Conservation (phyloP, 2,797 vertebrate genomes). For the Protonibea diacanthus region DNA sequence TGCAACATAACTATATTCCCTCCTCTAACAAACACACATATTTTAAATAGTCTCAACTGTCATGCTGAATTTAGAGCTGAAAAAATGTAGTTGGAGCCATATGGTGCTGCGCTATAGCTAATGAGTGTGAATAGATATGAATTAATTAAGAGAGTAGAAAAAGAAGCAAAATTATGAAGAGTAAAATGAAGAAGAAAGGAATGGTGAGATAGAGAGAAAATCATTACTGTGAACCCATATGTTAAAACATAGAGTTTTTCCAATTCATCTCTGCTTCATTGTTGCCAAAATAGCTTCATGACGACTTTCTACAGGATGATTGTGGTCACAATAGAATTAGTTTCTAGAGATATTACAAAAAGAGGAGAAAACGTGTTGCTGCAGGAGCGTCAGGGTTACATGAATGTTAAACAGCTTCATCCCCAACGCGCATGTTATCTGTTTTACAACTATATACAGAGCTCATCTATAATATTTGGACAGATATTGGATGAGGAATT, state of each 20-base stretch:
- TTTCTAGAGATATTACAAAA: background rate
- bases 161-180: conserved; percentile 35
- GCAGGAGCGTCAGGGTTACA: background rate
- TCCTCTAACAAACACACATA: conserved; percentile 27
- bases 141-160: conserved; percentile 59
- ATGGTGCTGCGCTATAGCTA: conserved; percentile 62
- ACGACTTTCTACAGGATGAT: background rate
- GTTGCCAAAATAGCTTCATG: conserved; percentile 4
- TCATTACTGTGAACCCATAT: conserved; percentile 27
- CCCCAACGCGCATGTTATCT: background rate
- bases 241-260: conserved; percentile 23
- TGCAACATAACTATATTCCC: conserved; percentile 14
- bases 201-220: conserved; percentile 22
- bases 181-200: conserved; percentile 39
- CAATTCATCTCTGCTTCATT: background rate
- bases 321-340: background rate
- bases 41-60: conserved; percentile 44
- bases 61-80: conserved; percentile 53
- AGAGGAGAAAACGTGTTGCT: background rate
- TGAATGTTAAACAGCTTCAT: conserved; percentile 29
- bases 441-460: conserved; percentile 11
- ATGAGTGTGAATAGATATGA: conserved; percentile 61
- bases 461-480: conserved; percentile 46
- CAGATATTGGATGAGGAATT: conserved; percentile 52
- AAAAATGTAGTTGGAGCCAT: conserved; percentile 57